Evolutionary conservation across 2,113 vertebrate genomes (phyloP), one percentile per base, ranked within the genome.

Genomic region (Carassius gibelio): DNA sequence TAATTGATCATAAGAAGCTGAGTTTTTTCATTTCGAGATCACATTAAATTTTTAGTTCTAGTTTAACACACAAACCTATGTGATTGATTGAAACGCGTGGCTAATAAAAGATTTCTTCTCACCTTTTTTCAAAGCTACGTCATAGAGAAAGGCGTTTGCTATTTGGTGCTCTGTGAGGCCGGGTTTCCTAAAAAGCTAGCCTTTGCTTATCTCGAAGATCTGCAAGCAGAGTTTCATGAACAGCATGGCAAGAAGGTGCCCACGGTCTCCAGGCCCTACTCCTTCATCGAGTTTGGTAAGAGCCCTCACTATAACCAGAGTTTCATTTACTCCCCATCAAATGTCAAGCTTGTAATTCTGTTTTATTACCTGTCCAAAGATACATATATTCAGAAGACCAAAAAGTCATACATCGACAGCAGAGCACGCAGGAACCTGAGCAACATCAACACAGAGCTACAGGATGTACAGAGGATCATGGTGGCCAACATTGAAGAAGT

Each of bases 401-500:
- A 99, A 94, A 99, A 99, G 89, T 95, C 96, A 0, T 99, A 99
- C 95, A 99, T 99, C 38, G 98, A 99, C 84, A 99, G 98, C 86
- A 92, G 98, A 87, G 98, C 98, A 0, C 95, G 98, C 84, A 96
- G 98, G 91, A 99, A 99, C 88, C 94, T 99, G 75, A 96, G 98
- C 87, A 98, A 93, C 92, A 98, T 99, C 92, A 99, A 99, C 93
- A 99, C 98, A 10, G 98, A 99, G 90, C 93, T 99, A 69, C 98
- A 99, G 69, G 98, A 99, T 14, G 98, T 99, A 14, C 98, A 99
- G 94, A 96, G 97, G 92, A 99, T 99, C 92, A 99, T 99, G 98
- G 98, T 99, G 91, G 98, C 98, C 1, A 99, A 99, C 89, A 99
- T 99, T 0, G 98, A 99, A 89, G 98, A 99, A 89, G 98, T 99